Conservation (phyloP, 1,140 invertebrate genomes). For the Tetragonula clypearis region DNA sequence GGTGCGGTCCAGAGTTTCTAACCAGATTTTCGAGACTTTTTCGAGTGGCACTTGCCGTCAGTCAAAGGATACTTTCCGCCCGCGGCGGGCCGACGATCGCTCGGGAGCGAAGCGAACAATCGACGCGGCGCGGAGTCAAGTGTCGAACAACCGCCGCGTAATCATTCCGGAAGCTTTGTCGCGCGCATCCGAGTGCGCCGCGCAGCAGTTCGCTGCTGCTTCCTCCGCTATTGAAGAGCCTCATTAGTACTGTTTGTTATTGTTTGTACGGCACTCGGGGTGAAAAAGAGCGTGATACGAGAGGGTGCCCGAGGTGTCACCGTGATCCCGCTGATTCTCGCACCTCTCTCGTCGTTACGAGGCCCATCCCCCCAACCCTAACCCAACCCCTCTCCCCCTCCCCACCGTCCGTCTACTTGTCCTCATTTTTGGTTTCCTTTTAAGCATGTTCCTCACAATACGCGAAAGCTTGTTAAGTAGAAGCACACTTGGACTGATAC, state of each 20-base stretch:
- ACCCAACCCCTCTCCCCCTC: background rate
- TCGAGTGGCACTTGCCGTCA: slow-evolving; percentile 38
- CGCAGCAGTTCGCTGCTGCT: slow-evolving; percentile 48
- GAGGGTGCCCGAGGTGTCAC: slow-evolving; percentile 80
- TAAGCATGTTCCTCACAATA: slow-evolving; percentile 80
- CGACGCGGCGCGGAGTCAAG: slow-evolving; percentile 45
- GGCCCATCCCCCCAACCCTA: too few species aligned
- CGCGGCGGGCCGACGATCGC: slow-evolving; percentile 39
- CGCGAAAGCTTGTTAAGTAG: slow-evolving; percentile 81
- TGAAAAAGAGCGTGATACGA: slow-evolving; percentile 76
- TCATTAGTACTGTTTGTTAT: slow-evolving; percentile 81
- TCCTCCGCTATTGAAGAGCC: slow-evolving; percentile 77
- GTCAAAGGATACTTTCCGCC: slow-evolving; percentile 50
- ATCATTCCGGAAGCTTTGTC: slow-evolving; percentile 67
- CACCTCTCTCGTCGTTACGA: slow-evolving; percentile 68
- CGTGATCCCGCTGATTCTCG: slow-evolving; percentile 80
- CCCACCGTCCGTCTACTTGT: slow-evolving; percentile 72
- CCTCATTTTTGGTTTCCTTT: slow-evolving; percentile 82
- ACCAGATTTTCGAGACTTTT: slow-evolving; percentile 52
- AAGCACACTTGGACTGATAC: slow-evolving; percentile 78
- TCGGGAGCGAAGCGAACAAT: slow-evolving; percentile 42
- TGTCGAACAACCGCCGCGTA: slow-evolving; percentile 54
- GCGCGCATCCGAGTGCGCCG: slow-evolving; percentile 49
- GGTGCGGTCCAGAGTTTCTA: slow-evolving; percentile 40
- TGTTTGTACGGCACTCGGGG: slow-evolving; percentile 76